These are phyloP conservation scores for Ophiothrix spiculata DNA, from an alignment of 35 echinoderm and acorn worm species.

Conservation along the genomic window DNA sequence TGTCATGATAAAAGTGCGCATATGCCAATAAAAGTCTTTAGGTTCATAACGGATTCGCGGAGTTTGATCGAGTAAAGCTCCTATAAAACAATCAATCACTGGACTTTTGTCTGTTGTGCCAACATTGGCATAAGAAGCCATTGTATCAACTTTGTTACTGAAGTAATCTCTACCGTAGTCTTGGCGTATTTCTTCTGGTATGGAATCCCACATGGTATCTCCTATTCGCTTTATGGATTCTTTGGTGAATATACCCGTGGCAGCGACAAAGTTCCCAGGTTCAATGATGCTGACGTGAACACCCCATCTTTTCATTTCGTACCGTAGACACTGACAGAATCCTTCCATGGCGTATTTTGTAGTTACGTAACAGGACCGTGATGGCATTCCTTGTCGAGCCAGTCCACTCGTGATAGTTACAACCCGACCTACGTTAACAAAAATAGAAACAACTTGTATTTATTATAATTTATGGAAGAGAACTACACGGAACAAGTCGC, in stretches of 20 bases:
- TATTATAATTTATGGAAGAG: not conserved
- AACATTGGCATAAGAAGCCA: conserved; percentile 25
- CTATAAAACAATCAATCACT: conserved; percentile 41
- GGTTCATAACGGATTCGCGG: conserved; percentile 53
- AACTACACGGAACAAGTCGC: no score
- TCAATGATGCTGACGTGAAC: conserved; percentile 77
- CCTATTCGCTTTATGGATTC: conserved; percentile 61
- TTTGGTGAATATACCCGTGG: conserved; percentile 79
- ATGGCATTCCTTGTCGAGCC: conserved; percentile 44
- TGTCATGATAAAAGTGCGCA: conserved; percentile 56
- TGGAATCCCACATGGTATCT: conserved; percentile 48
- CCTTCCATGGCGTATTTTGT: conserved; percentile 84
- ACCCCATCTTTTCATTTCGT: conserved; percentile 68
- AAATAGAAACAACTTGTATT: not conserved
- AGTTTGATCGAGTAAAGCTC: conserved; percentile 30
- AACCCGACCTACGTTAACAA: conserved; percentile 76
- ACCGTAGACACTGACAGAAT: conserved; percentile 76
- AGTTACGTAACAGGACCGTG: conserved; percentile 62
- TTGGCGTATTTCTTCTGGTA: conserved; percentile 53
- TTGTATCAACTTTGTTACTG: conserved; percentile 23
- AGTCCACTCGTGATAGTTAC: conserved; percentile 75
- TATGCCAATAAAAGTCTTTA: conserved; percentile 50
- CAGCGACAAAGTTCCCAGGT: conserved; percentile 87
- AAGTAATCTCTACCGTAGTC: conserved; percentile 49
- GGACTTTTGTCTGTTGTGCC: conserved; percentile 42